phyloP scores from a whole-genome alignment of 1,140 invertebrate species.

The Epicauta chinensis region DNA sequence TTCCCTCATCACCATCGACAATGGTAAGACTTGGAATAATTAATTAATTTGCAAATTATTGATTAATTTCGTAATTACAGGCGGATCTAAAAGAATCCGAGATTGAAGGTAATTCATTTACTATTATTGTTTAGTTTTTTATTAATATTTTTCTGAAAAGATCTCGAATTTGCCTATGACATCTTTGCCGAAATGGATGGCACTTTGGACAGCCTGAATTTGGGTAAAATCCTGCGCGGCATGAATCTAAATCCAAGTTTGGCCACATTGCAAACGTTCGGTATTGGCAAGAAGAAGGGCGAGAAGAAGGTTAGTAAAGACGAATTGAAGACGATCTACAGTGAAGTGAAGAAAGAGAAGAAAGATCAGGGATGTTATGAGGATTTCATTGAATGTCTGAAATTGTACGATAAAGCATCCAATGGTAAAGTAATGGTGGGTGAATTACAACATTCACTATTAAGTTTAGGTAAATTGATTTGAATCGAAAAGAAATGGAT shows the following conservation, averaged over 20 bases:
- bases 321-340: constrained; percentile 66
- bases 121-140: constrained; percentile 1
- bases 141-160: constrained; percentile 16
- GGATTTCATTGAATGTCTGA: constrained; percentile 72
- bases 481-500: not conserved
- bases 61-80: constrained; percentile 23
- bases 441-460: constrained; percentile 64
- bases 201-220: constrained; percentile 26
- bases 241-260: constrained; percentile 36
- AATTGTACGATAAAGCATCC: constrained; percentile 69
- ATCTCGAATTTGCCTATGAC: constrained; percentile 32
- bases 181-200: constrained; percentile 28
- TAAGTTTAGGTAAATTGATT: constrained; percentile 53
- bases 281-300: constrained; percentile 30
- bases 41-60: not conserved
- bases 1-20: constrained; percentile 4
- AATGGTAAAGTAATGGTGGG: constrained; percentile 68
- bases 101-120: constrained; percentile 34
- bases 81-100: constrained; percentile 33
- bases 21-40: constrained; percentile 5
- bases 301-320: constrained; percentile 54
- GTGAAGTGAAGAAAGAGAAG: constrained; percentile 54
- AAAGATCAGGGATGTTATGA: constrained; percentile 68
- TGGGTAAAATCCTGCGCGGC: constrained; percentile 28
- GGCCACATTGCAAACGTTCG: constrained; percentile 31